Evolutionary conservation across 2,888 invertebrate species (phyloP).

Genomic region (Mesorhabditis belari): DNA sequence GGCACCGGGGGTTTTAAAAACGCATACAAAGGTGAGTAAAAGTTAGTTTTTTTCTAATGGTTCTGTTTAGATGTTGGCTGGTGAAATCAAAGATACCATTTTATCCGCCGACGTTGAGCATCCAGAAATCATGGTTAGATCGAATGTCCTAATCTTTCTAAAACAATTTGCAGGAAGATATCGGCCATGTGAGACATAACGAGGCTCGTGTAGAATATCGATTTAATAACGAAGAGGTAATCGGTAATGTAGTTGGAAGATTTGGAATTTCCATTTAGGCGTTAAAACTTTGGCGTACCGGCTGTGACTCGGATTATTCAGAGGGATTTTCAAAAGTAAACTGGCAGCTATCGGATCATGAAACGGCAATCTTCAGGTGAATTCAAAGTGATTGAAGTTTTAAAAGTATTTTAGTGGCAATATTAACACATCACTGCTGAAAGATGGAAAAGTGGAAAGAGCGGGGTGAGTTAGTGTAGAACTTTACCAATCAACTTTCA

Average conservation of each 20-base stretch:
- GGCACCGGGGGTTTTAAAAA: slow-evolving; percentile 24
- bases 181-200: slow-evolving; percentile 29
- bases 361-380: slow-evolving; percentile 39
- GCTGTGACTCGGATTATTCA: slow-evolving; percentile 47
- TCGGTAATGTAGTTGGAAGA: background rate
- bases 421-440: background rate
- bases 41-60: slow-evolving; percentile 10
- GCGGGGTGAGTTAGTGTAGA: background rate
- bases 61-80: slow-evolving; percentile 13
- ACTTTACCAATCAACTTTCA: background rate
- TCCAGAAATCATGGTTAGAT: slow-evolving; percentile 14
- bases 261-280: slow-evolving; percentile 10
- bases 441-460: background rate
- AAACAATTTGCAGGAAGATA: slow-evolving; percentile 22
- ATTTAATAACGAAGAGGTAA: slow-evolving; percentile 41
- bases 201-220: slow-evolving; percentile 40
- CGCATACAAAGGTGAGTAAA: slow-evolving; percentile 29
- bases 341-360: slow-evolving; percentile 27
- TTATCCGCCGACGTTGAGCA: slow-evolving; percentile 17
- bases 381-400: background rate
- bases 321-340: slow-evolving; percentile 45
- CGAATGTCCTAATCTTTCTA: slow-evolving; percentile 9
- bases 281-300: slow-evolving; percentile 35
- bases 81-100: slow-evolving; percentile 19
- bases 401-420: background rate